These are phyloP conservation scores for Malurus melanocephalus DNA, from an alignment of 2,113 vertebrate genomes.

Conservation along the genomic window DNA sequence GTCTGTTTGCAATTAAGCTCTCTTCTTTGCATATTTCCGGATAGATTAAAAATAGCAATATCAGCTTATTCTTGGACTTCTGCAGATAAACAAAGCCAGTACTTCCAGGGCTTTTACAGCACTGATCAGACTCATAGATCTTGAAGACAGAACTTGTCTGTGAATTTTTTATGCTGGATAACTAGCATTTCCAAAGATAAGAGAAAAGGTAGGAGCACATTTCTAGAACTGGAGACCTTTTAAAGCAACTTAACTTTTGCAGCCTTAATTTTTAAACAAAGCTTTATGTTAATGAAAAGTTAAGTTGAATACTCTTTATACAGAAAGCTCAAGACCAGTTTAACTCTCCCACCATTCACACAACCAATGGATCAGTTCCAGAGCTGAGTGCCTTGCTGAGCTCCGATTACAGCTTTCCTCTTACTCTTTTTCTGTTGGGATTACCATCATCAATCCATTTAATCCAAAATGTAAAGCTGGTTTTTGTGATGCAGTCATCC, in stretches of 20 bases:
- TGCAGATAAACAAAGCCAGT: slow-evolving; percentile 72
- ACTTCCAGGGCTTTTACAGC: slow-evolving; percentile 66
- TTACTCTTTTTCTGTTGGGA: slow-evolving; percentile 38
- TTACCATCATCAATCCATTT: slow-evolving; percentile 40
- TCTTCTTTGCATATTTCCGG: slow-evolving; percentile 75
- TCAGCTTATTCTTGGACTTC: slow-evolving; percentile 72
- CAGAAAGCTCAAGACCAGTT: background rate
- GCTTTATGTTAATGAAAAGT: background rate
- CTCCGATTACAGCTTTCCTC: background rate
- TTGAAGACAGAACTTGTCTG: background rate
- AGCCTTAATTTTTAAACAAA: background rate
- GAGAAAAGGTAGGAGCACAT: slow-evolving; percentile 24
- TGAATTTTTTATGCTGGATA: slow-evolving; percentile 38
- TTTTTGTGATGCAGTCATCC: slow-evolving; percentile 55
- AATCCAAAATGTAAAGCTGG: slow-evolving; percentile 45
- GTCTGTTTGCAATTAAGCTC: slow-evolving; percentile 78
- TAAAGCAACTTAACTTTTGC: background rate
- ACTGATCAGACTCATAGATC: slow-evolving; percentile 50
- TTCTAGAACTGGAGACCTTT: slow-evolving; percentile 14
- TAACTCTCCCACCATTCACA: background rate
- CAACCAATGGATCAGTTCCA: slow-evolving; percentile 22
- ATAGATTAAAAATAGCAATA: slow-evolving; percentile 79
- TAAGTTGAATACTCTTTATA: background rate
- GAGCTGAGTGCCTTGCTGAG: background rate
- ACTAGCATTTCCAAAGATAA: slow-evolving; percentile 10